Evolutionary conservation across 1,140 invertebrate genomes (phyloP), one percentile per base, ranked within the genome.

Genomic region (Eufriesea mexicana): DNA sequence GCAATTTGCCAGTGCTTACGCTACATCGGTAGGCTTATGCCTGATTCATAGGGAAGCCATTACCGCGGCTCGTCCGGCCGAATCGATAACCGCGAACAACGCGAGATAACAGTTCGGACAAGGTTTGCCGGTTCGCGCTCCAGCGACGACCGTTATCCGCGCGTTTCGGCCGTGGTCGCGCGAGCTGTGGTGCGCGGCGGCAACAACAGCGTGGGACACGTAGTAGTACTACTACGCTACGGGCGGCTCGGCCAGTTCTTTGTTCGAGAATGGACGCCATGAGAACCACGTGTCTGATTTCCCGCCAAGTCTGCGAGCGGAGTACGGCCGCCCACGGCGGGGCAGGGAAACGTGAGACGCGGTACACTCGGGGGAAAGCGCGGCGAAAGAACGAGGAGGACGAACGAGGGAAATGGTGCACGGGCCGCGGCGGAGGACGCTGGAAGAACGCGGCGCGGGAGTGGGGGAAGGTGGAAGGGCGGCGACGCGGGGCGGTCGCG

Each of bases 261-360:
- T 89, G 87, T 89, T 88, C 84, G 86, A 86, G 81, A 86, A 88
- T 86, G 80, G 62, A 68, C 84, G 82, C 84, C 84, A 89, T 86
- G 88, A 90, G 88, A 89, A 89, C 86, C 88, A 89, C 89, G 88
- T 90, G 89, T 89, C 82, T 84, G 86, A 80, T 89, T 89, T 90
- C 89, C 89, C 89, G 88, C 89, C 88, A 90, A 90, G 88, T 83
- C 67, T 72, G 51, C 45, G 54, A 25, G 35, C 28, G 35, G 78
- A 16, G 66, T 16, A 75, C 75, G 75, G 70, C 77, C 67, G 83
- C 57, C 77, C 74, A 67, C 66, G 61, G 79, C 54, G 62, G 62
- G 18, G 51, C 47, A 82, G 66, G 70, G 77, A 80, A 82, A 82
- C 79, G 79, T 76, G 79, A 82, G 73, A 82, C 77, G 71, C 16